phyloP scores from a whole-genome alignment of 2,888 invertebrate species.

The Eugnorisma glareosa region DNA sequence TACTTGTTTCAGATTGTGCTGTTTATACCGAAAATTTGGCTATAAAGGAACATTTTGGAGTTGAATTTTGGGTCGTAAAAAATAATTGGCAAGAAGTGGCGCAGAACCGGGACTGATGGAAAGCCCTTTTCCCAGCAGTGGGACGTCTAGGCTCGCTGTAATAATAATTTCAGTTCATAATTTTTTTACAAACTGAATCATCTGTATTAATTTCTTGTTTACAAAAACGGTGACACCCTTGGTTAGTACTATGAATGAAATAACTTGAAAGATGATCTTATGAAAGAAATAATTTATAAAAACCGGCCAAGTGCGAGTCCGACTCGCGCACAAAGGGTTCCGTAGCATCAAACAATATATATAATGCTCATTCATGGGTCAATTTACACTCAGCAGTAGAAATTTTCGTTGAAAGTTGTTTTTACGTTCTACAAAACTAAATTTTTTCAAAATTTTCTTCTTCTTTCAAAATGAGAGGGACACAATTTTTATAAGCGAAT shows the following conservation, averaged over 20 bases:
- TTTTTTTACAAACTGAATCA: background rate
- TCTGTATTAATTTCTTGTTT: background rate
- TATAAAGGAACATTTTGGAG: conserved; percentile 15
- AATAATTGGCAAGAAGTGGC: background rate
- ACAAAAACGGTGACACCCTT: background rate
- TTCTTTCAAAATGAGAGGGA: too few species aligned
- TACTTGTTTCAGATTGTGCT: conserved; percentile 55
- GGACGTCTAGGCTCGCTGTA: background rate
- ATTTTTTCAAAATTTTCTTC: too few species aligned
- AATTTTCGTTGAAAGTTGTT: background rate
- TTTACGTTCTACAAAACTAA: background rate
- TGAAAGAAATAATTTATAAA: background rate
- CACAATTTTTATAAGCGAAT: too few species aligned
- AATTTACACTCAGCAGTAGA: background rate
- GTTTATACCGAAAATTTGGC: conserved; percentile 44
- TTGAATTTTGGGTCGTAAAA: background rate
- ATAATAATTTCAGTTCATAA: background rate
- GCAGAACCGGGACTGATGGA: background rate
- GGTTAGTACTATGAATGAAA: background rate
- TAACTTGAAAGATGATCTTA: background rate
- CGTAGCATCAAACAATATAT: background rate
- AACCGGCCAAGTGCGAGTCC: background rate
- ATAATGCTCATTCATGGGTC: background rate
- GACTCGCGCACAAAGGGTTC: background rate
- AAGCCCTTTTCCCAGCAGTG: background rate